Conservation (phyloP, 2,888 invertebrate species). For the Lampropteryx suffumata region DNA sequence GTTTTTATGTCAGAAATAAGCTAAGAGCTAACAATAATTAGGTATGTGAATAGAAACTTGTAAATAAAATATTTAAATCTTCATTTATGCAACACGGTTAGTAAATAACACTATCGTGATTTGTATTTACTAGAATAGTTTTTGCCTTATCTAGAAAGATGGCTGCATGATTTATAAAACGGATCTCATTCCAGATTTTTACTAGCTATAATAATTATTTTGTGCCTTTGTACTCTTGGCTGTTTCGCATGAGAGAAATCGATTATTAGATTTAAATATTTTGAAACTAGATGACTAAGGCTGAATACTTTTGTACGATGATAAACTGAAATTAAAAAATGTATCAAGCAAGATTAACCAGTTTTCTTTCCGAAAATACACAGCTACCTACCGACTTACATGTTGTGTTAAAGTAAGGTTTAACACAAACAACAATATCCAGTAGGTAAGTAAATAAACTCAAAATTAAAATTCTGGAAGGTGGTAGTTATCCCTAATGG, state of each 20-base stretch:
- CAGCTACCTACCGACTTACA: too few species aligned
- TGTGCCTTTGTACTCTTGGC: constrained; percentile 12
- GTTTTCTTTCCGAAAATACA: too few species aligned
- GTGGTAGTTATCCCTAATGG: too few species aligned
- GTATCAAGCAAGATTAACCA: constrained; percentile 8
- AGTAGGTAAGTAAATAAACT: too few species aligned
- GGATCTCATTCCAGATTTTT: constrained; percentile 69
- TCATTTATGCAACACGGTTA: neutral
- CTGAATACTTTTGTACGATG: constrained; percentile 28
- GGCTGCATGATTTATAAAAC: constrained; percentile 37
- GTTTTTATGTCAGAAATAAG: neutral
- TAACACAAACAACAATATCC: too few species aligned
- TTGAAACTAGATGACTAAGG: constrained; percentile 20
- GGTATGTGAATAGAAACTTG: constrained; percentile 1
- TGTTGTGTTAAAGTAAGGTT: too few species aligned
- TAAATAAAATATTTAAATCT: constrained; percentile 26
- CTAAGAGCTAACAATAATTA: constrained; percentile 6
- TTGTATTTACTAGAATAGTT: neutral
- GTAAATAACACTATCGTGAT: too few species aligned
- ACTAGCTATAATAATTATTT: constrained; percentile 24
- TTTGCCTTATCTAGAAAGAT: constrained; percentile 35
- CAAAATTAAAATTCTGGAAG: too few species aligned
- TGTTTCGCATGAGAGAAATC: constrained; percentile 7
- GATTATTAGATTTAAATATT: constrained; percentile 7
- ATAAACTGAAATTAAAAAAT: constrained; percentile 26